Conservation (phyloP, 2,113 vertebrate genomes). For the Dicrurus megarhynchus region DNA sequence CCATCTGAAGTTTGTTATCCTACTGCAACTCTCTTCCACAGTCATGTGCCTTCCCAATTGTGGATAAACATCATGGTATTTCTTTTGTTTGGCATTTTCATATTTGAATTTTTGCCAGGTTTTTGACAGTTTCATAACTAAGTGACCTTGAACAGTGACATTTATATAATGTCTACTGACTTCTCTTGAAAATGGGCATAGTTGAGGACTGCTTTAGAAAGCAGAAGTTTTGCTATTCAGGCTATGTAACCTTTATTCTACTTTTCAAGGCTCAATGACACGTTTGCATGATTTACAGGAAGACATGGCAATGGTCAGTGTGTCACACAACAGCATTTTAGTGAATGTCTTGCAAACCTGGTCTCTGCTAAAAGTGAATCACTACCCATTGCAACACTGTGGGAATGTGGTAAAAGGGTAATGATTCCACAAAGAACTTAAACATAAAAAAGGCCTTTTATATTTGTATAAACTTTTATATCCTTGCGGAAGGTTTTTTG, state of each 20-base stretch:
- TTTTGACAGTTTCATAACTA: not conserved
- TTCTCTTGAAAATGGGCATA: not conserved
- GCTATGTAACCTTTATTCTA: not conserved
- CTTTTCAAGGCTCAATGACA: not conserved
- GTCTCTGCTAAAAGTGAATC: not conserved
- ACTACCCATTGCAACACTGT: not conserved
- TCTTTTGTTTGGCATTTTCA: not conserved
- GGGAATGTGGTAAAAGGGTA: not conserved
- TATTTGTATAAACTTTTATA: not conserved
- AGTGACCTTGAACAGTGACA: not conserved
- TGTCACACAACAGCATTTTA: not conserved
- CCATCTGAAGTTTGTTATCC: not conserved
- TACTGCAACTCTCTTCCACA: not conserved
- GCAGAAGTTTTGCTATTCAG: accelerated
- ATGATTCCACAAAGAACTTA: not conserved
- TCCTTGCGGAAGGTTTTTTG: not conserved
- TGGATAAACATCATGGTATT: not conserved
- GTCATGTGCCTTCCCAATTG: not conserved
- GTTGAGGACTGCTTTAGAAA: not conserved
- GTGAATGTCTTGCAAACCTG: not conserved
- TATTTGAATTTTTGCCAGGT: not conserved
- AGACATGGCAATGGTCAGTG: not conserved
- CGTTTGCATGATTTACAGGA: not conserved
- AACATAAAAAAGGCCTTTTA: not conserved
- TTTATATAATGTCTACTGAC: not conserved